Conservation (phyloP, 2,888 invertebrate genomes). For the Ennomos erosarius region DNA sequence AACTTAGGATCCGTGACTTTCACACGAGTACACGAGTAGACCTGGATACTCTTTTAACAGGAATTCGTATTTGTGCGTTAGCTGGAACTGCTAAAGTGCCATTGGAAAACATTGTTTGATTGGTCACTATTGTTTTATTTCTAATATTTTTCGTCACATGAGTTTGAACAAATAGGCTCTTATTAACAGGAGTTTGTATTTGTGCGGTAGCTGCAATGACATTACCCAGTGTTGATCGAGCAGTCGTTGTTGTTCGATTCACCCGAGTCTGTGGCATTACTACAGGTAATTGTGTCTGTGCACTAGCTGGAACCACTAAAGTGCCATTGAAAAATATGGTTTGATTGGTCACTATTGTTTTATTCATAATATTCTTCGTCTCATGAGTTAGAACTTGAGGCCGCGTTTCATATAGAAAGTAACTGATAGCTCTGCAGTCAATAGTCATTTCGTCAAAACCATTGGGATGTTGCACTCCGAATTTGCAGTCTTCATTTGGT, state of each 20-base stretch:
- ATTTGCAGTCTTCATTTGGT: slow-evolving; percentile 38
- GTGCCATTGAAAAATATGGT: too few relatives aligned
- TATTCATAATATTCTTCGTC: too few relatives aligned
- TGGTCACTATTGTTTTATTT: slow-evolving; percentile 7
- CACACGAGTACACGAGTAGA: slow-evolving; percentile 6
- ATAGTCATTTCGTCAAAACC: slow-evolving; percentile 35
- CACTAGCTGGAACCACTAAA: too few relatives aligned
- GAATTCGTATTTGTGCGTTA: neutral
- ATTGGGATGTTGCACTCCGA: slow-evolving; percentile 33
- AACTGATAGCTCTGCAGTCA: slow-evolving; percentile 37
- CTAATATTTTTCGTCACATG: slow-evolving; percentile 6
- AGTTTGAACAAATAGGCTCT: neutral
- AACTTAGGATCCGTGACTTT: slow-evolving; percentile 27
- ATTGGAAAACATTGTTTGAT: slow-evolving; percentile 17
- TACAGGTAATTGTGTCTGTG: too few relatives aligned
- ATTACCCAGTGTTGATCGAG: too few relatives aligned
- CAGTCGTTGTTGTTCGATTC: too few relatives aligned
- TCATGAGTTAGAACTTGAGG: neutral
- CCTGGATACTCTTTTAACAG: neutral
- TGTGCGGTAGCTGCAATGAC: too few relatives aligned
- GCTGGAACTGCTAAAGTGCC: slow-evolving; percentile 9
- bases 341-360: too few relatives aligned
- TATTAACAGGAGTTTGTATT: too few relatives aligned
- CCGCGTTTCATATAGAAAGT: slow-evolving; percentile 32
- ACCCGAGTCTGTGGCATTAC: too few relatives aligned